These are phyloP conservation scores for Drosophila atroscutellata DNA, from an alignment of 2,888 invertebrate species.

Conservation along the genomic window DNA sequence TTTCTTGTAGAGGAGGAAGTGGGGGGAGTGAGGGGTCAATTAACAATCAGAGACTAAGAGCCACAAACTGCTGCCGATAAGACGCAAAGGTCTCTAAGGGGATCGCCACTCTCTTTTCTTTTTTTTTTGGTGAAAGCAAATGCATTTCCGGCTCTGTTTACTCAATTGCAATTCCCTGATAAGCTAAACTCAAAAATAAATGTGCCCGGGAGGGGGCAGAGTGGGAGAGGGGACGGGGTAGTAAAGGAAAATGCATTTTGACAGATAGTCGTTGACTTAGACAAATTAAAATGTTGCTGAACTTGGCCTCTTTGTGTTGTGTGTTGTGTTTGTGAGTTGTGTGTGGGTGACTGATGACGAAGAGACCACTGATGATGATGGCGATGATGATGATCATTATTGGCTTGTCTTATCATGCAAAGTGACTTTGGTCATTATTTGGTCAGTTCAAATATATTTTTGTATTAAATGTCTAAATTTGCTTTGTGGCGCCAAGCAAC, in stretches of 20 bases:
- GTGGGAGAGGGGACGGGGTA: not conserved
- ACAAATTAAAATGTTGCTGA: slow-evolving; percentile 70
- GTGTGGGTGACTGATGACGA: slow-evolving; percentile 9
- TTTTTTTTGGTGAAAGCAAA: slow-evolving; percentile 68
- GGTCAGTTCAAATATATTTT: slow-evolving; percentile 61
- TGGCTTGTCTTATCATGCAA: slow-evolving; percentile 48
- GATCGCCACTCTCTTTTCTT: not conserved
- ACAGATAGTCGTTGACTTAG: slow-evolving; percentile 42
- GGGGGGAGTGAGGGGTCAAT: slow-evolving; percentile 18
- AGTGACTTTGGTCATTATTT: slow-evolving; percentile 64
- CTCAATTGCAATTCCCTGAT: slow-evolving; percentile 74
- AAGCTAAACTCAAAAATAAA: slow-evolving; percentile 49
- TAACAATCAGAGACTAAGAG: slow-evolving; percentile 28
- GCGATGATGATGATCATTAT: slow-evolving; percentile 6
- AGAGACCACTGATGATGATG: not conserved
- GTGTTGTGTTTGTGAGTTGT: slow-evolving; percentile 31
- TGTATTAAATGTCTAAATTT: slow-evolving; percentile 48
- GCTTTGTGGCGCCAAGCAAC: slow-evolving; percentile 60
- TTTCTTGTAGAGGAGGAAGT: not conserved
- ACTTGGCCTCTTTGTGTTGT: slow-evolving; percentile 69
- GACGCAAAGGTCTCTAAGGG: slow-evolving; percentile 14
- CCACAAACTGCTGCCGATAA: slow-evolving; percentile 38
- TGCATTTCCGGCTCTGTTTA: slow-evolving; percentile 78
- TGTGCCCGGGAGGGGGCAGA: not conserved
- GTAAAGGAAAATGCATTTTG: slow-evolving; percentile 51